These are phyloP conservation scores for Thaumetopoea pityocampa DNA, from an alignment of 1,140 invertebrate genomes.

Conservation along the genomic window DNA sequence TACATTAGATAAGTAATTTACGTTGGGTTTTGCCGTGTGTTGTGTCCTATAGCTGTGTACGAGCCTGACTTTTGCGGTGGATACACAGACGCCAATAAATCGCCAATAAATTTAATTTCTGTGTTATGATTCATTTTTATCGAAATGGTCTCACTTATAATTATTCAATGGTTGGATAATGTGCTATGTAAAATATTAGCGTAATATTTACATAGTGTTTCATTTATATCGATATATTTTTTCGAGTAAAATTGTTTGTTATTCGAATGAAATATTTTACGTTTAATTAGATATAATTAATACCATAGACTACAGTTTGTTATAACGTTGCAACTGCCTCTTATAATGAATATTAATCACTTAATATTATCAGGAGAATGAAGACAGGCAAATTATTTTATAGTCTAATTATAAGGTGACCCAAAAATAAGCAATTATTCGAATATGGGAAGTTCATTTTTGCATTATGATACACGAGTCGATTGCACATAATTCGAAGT, in stretches of 20 bases:
- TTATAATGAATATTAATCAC: slow-evolving; percentile 6
- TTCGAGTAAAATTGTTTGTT: slow-evolving; percentile 8
- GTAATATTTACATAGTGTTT: too few relatives aligned
- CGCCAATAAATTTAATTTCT: too few relatives aligned
- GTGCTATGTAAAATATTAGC: slow-evolving; percentile 4
- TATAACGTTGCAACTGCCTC: neutral
- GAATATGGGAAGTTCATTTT: too few relatives aligned
- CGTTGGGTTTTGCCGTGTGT: slow-evolving; percentile 46
- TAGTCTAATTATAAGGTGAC: too few relatives aligned
- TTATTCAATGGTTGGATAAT: slow-evolving; percentile 8
- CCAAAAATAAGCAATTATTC: too few relatives aligned
- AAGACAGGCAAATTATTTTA: too few relatives aligned
- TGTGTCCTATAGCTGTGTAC: slow-evolving; percentile 26
- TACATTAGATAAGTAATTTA: slow-evolving; percentile 46
- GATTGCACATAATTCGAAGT: too few relatives aligned
- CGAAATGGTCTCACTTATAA: slow-evolving; percentile 13
- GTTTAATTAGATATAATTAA: slow-evolving; percentile 11
- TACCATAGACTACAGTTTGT: slow-evolving; percentile 5
- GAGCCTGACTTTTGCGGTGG: slow-evolving; percentile 33
- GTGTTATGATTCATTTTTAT: slow-evolving; percentile 5
- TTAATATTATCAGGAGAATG: too few relatives aligned
- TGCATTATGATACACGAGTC: too few relatives aligned
- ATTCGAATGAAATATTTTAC: slow-evolving; percentile 8
- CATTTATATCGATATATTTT: too few relatives aligned
- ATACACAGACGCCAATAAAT: slow-evolving; percentile 18